A percentile compares a stretch with the other conserved stretches of the same genome.
These are phyloP conservation scores for Arrhopalites spinosus DNA, from an alignment of 2,888 invertebrate genomes.

Conservation along the genomic window DNA sequence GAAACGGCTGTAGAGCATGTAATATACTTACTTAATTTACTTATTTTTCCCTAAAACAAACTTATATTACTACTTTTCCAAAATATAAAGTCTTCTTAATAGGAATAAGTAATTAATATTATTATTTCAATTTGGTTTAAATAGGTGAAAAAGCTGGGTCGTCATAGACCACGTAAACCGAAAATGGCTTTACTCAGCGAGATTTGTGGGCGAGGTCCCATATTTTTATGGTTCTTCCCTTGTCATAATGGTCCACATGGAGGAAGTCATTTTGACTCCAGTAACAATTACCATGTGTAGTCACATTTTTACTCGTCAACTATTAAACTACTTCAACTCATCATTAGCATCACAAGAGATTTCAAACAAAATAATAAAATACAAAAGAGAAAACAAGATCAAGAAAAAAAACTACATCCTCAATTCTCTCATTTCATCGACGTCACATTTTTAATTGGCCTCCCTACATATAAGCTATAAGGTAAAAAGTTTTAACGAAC, in stretches of 20 bases:
- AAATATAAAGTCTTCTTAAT: too few species aligned
- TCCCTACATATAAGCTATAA: too few species aligned
- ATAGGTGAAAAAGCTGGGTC: constrained; percentile 60
- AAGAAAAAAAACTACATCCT: neutral
- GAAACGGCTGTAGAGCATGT: constrained; percentile 83
- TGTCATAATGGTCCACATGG: constrained; percentile 61
- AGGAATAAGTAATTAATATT: too few species aligned
- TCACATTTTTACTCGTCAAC: neutral
- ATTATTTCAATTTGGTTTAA: too few species aligned
- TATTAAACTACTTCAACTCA: too few species aligned
- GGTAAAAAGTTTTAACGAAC: too few species aligned
- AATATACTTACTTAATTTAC: neutral
- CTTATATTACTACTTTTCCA: too few species aligned
- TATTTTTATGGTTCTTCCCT: constrained; percentile 73
- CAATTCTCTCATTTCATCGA: too few species aligned
- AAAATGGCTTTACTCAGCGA: constrained; percentile 72
- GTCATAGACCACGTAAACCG: constrained; percentile 62
- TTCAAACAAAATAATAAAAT: neutral
- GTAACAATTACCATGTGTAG: constrained; percentile 35
- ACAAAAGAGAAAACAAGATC: too few species aligned
- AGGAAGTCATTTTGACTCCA: neutral
- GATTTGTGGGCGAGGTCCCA: constrained; percentile 78
- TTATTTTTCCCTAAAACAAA: neutral
- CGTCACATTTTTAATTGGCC: too few species aligned
- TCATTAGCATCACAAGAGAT: neutral